Evolutionary conservation across 2,113 vertebrate species (phyloP), one percentile per base, ranked within the genome.

Genomic region (Cebus imitator): DNA sequence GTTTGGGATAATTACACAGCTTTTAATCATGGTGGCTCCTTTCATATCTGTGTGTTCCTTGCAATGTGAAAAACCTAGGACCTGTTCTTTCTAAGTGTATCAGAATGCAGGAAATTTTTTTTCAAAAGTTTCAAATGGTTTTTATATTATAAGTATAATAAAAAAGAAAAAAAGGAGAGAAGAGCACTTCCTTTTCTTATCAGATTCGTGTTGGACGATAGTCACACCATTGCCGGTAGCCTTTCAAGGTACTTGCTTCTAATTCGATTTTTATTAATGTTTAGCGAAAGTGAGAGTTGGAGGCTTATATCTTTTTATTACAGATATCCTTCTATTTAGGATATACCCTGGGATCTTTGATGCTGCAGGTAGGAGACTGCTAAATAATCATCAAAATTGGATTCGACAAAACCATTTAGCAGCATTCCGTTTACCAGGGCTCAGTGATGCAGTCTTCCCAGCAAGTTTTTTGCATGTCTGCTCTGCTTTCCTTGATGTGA

Each of bases 271-370:
- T 96, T 96, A 97, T 97, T 95, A 97, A 96, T 96, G 87, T 95
- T 98, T 95, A 72, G 87, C 93, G 95, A 97, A 97, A 98, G 91
- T 91, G 87, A 96, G 90, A 97, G 68, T 97, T 95, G 85, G 76
- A 97, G 81, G 66, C 96, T 96, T 97, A 82, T 96, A 97, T 96
- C 87, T 97, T 97, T 97, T 97, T 97, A 96, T 97, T 97, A 97
- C 92, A 98, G 97, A 96, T 97, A 97, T 95, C 61, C 85, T 97
- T 96, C 84, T 94, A 93, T 94, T 98, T 94, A 88, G 87, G 61
- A 91, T 95, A 88, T 94, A 55, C 92, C 81, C 61, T 94, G 72
- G 48, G 90, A 97, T 96, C 85, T 92, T 94, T 76, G 76, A 95
- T 91, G 58, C 72, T 80, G 58, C 20, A 18, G 12, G n/a, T 90